Evolutionary conservation across 2,888 invertebrate genomes (phyloP).

Genomic region (Caenorhabditis sp.): DNA sequence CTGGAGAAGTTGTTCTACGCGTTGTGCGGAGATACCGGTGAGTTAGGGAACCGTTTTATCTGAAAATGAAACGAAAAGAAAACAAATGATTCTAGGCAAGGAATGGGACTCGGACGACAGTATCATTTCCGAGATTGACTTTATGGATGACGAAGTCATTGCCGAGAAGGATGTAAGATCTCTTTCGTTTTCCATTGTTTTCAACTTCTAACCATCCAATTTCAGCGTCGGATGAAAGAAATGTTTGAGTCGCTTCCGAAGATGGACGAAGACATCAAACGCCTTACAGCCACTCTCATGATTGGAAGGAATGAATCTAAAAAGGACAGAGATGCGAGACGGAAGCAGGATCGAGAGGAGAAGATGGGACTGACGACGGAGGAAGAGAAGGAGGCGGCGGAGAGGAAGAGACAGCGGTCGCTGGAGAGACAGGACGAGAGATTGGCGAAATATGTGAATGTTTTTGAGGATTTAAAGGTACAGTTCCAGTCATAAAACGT

Average conservation of each 20-base stretch:
- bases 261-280: not conserved
- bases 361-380: slow-evolving; percentile 8
- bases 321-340: slow-evolving; percentile 22
- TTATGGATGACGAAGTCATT: slow-evolving; percentile 43
- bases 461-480: slow-evolving; percentile 25
- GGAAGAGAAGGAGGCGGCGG: slow-evolving; percentile 16
- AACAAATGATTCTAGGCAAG: slow-evolving; percentile 25
- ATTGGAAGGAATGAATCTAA: slow-evolving; percentile 25
- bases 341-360: slow-evolving; percentile 3
- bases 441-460: slow-evolving; percentile 6
- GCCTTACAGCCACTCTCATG: slow-evolving; percentile 2
- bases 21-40: slow-evolving; percentile 24
- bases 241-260: not conserved
- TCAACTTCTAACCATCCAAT: not conserved
- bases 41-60: too few relatives aligned
- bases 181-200: not conserved
- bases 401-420: not conserved
- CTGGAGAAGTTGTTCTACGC: slow-evolving; percentile 21
- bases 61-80: not conserved
- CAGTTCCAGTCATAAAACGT: not conserved
- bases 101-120: slow-evolving; percentile 54
- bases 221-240: slow-evolving; percentile 16
- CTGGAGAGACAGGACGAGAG: not conserved
- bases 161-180: slow-evolving; percentile 27
- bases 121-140: slow-evolving; percentile 48